phyloP scores from a whole-genome alignment of 2,888 invertebrate genomes.

The Tetranychus truncatus region DNA sequence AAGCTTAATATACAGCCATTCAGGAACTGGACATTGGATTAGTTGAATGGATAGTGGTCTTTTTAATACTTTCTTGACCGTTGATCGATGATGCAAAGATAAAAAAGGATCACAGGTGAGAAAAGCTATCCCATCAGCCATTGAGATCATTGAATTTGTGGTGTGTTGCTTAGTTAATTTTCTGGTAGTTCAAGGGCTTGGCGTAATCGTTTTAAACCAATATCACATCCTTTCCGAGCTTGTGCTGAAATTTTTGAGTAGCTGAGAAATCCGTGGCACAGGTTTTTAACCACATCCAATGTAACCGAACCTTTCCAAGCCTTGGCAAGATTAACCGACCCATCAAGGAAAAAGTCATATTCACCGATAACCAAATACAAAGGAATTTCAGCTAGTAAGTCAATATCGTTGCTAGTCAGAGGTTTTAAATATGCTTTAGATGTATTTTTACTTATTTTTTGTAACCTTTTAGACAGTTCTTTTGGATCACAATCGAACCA shows the following conservation, averaged over 20 bases:
- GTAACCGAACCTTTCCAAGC: slow-evolving; percentile 38
- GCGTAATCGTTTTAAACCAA: neutral
- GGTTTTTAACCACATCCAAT: slow-evolving; percentile 63
- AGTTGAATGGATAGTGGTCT: too few relatives aligned
- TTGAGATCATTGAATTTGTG: neutral
- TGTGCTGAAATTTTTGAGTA: neutral
- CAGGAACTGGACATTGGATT: too few relatives aligned
- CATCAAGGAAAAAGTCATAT: slow-evolving; percentile 87
- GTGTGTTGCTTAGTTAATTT: neutral
- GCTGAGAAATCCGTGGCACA: slow-evolving; percentile 81
- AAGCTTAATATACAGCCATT: too few relatives aligned
- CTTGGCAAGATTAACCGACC: neutral
- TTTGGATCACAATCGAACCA: slow-evolving; percentile 8
- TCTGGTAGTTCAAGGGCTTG: neutral
- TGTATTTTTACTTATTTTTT: neutral
- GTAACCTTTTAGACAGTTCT: neutral
- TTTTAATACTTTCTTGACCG: too few relatives aligned
- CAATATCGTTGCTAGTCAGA: neutral
- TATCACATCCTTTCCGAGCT: neutral
- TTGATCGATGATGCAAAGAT: too few relatives aligned
- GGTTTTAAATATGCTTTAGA: slow-evolving; percentile 6
- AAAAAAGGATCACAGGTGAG: too few relatives aligned
- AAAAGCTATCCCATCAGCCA: too few relatives aligned
- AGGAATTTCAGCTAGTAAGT: slow-evolving; percentile 43
- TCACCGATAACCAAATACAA: slow-evolving; percentile 60